These are phyloP conservation scores for Sula dactylatra DNA, from an alignment of 2,113 vertebrate species.

Conservation along the genomic window DNA sequence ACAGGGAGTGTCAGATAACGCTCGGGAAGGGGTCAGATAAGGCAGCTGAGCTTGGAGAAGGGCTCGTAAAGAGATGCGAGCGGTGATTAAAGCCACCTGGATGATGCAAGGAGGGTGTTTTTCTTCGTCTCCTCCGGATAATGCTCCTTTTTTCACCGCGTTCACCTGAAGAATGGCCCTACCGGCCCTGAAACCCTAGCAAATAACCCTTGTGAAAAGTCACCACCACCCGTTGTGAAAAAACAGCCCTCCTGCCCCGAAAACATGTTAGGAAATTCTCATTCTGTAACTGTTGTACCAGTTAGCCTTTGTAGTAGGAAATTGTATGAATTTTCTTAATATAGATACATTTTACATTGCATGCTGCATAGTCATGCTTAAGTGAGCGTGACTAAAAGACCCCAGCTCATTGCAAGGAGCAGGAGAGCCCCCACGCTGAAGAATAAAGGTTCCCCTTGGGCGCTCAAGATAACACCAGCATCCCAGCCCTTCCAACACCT, in stretches of 20 bases:
- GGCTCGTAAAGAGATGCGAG: background rate
- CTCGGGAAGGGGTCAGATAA: background rate
- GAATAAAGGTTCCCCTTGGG: background rate
- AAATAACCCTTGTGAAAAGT: background rate
- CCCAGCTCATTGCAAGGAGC: background rate
- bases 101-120: too few relatives aligned
- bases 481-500: background rate
- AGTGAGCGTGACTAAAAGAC: too few relatives aligned
- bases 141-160: background rate
- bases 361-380: background rate
- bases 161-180: background rate
- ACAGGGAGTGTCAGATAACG: background rate
- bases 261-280: background rate
- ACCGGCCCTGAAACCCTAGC: too few relatives aligned
- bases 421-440: background rate
- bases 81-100: background rate
- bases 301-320: background rate
- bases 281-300: accelerated
- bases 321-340: background rate
- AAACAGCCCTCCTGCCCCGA: background rate
- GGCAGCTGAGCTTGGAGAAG: background rate
- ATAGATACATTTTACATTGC: accelerated
- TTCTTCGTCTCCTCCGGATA: too few relatives aligned
- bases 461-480: background rate
- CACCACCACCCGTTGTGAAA: accelerated